phyloP scores from a whole-genome alignment of 2,888 invertebrate species.

The Anticlea derivata region DNA sequence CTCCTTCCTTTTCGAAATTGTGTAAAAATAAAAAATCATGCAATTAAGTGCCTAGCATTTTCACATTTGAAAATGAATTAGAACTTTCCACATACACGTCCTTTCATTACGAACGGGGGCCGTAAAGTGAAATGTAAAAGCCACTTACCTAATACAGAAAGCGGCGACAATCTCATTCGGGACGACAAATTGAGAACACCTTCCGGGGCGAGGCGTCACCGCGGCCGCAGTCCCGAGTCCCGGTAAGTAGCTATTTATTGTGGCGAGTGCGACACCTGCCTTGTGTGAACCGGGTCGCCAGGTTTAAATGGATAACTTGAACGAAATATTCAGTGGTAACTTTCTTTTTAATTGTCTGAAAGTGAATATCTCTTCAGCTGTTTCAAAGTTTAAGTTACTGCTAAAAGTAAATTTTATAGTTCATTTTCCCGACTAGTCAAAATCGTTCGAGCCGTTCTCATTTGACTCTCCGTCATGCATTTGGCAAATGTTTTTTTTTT shows the following conservation, averaged over 20 bases:
- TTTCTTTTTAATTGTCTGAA: not conserved
- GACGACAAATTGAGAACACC: conserved; percentile 80
- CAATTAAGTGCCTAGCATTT: too few species aligned
- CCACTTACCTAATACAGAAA: conserved; percentile 76
- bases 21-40: too few species aligned
- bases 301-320: conserved; percentile 39
- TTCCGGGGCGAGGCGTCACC: conserved; percentile 60
- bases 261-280: conserved; percentile 73
- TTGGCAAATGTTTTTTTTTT: too few species aligned
- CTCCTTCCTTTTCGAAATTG: too few species aligned
- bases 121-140: conserved; percentile 75
- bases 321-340: conserved; percentile 11
- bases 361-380: too few species aligned
- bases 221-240: conserved; percentile 57
- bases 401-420: too few species aligned
- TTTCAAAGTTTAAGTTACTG: not conserved
- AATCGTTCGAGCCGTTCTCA: too few species aligned
- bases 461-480: too few species aligned
- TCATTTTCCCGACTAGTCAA: too few species aligned
- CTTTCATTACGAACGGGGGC: conserved; percentile 29
- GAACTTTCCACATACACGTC: conserved; percentile 28
- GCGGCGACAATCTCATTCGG: conserved; percentile 79
- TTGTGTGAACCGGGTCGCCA: conserved; percentile 43
- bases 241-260: conserved; percentile 78
- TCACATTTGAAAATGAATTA: conserved; percentile 26